Percentiles rank a stretch among this genome's conserved stretches.
These are phyloP conservation scores for Pseudocheirus occidentalis DNA, from an alignment of 2,797 vertebrate genomes.

Conservation along the genomic window DNA sequence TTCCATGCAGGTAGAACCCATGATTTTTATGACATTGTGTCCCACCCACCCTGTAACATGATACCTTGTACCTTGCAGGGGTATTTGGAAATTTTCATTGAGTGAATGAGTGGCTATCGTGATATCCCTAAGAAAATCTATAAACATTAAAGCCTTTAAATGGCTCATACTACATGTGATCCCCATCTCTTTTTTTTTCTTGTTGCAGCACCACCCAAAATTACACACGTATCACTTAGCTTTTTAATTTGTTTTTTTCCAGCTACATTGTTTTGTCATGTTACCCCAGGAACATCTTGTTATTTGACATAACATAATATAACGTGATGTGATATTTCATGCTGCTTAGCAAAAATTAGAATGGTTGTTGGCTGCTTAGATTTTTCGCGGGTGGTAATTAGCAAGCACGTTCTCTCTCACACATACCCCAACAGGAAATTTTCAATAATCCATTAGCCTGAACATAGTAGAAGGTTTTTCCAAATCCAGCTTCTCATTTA, in stretches of 20 bases:
- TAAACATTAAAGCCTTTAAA: constrained; percentile 51
- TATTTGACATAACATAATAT: constrained; percentile 72
- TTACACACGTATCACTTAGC: constrained; percentile 45
- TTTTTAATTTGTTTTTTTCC: constrained; percentile 76
- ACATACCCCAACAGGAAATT: constrained; percentile 76
- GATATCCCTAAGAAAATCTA: constrained; percentile 56
- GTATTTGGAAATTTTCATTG: not conserved
- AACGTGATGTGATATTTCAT: constrained; percentile 70
- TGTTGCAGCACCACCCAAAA: not conserved
- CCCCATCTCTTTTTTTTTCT: constrained; percentile 16
- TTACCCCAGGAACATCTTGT: constrained; percentile 71
- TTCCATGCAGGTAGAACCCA: not conserved
- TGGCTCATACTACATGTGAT: constrained; percentile 28
- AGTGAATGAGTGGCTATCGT: not conserved
- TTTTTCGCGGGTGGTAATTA: constrained; percentile 79
- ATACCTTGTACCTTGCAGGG: not conserved
- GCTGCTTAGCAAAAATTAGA: constrained; percentile 77
- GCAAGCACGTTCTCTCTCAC: constrained; percentile 76
- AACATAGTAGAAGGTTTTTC: constrained; percentile 69
- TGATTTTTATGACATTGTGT: not conserved
- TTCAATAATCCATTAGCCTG: constrained; percentile 77
- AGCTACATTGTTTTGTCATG: constrained; percentile 71
- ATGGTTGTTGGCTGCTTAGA: constrained; percentile 76
- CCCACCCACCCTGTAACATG: not conserved
- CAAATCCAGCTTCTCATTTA: constrained; percentile 68